A percentile compares a stretch with the other conserved stretches of the same genome.
Evolutionary conservation across 2,797 vertebrate species (phyloP).

Genomic region (Lindbergichthys nudifrons): DNA sequence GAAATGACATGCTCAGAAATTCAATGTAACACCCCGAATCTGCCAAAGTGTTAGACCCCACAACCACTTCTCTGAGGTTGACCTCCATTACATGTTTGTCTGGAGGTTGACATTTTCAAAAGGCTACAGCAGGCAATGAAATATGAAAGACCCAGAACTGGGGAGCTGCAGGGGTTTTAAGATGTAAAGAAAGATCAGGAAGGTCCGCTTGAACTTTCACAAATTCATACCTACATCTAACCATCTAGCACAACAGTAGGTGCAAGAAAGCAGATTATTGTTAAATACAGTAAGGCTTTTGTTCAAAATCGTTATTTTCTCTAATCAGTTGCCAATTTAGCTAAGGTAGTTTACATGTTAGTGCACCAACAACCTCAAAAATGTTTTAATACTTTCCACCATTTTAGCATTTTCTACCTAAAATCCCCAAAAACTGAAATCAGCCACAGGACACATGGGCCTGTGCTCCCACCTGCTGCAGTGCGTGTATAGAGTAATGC

Average conservation of each 20-base stretch:
- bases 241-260: slow-evolving; percentile 2
- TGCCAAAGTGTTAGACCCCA: slow-evolving; percentile 16
- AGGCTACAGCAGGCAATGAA: slow-evolving; percentile 46
- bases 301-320: not conserved
- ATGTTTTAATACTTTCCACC: not conserved
- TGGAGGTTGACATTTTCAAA: slow-evolving; percentile 78
- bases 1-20: slow-evolving; percentile 36
- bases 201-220: slow-evolving; percentile 57
- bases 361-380: not conserved
- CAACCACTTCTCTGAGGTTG: slow-evolving; percentile 54
- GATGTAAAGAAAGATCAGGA: slow-evolving; percentile 36
- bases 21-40: not conserved
- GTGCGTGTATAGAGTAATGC: slow-evolving; percentile 39
- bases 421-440: slow-evolving; percentile 13
- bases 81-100: slow-evolving; percentile 75
- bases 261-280: slow-evolving; percentile 1
- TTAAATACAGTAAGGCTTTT: not conserved
- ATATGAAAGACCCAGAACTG: slow-evolving; percentile 51
- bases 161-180: slow-evolving; percentile 28
- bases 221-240: slow-evolving; percentile 1
- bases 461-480: not conserved
- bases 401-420: slow-evolving; percentile 10
- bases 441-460: slow-evolving; percentile 1
- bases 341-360: not conserved
- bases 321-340: not conserved